A percentile compares a stretch with the other conserved stretches of the same genome.
Conservation (phyloP, 2,113 vertebrate species). For the Lophura nycthemera region DNA sequence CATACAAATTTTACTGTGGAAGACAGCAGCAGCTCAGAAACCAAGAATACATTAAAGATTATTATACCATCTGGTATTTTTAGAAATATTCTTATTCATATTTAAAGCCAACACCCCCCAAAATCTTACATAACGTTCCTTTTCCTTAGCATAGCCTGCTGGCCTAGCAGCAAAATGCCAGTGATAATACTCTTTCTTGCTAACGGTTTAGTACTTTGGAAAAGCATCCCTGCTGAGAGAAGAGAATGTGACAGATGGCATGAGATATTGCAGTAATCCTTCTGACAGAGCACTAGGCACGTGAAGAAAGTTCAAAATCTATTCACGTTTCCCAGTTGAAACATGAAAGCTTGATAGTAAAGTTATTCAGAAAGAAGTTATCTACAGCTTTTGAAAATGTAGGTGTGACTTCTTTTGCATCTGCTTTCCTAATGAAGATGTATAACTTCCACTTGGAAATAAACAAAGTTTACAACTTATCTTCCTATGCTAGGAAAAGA, state of each 20-base stretch:
- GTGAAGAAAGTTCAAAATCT: constrained; percentile 49
- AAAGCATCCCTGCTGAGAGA: constrained; percentile 28
- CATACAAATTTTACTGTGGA: neutral
- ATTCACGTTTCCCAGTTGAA: constrained; percentile 54
- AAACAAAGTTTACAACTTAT: neutral
- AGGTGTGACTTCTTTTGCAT: neutral
- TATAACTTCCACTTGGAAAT: constrained; percentile 28
- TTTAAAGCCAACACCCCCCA: neutral
- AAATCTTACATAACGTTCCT: neutral
- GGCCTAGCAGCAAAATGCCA: neutral
- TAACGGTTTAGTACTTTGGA: neutral
- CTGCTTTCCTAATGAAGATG: constrained; percentile 5
- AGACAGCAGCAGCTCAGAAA: neutral
- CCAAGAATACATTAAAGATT: neutral
- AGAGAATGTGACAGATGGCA: constrained; percentile 67
- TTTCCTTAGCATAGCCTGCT: neutral
- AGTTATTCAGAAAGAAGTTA: neutral
- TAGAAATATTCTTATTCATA: neutral
- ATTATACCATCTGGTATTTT: neutral
- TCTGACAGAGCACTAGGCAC: constrained; percentile 64
- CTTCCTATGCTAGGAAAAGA: neutral
- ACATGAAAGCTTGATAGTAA: neutral
- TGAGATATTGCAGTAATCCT: constrained; percentile 69
- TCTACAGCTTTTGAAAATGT: neutral
- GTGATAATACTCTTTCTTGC: neutral